Conservation (phyloP, 1,140 invertebrate genomes). For the Nasonia longicornis region DNA sequence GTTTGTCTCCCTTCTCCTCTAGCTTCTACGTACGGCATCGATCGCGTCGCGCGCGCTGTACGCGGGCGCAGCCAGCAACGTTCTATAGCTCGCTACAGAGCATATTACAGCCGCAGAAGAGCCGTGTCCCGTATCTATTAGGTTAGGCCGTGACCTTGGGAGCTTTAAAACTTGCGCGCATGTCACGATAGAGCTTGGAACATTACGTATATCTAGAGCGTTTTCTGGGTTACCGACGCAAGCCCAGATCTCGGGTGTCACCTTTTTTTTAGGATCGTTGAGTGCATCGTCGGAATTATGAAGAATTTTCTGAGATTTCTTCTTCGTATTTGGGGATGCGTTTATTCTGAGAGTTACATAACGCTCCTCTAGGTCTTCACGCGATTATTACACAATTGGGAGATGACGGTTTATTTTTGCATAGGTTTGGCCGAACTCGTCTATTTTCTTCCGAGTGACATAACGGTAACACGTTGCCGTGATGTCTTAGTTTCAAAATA, state of each 20-base stretch:
- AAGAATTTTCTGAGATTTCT: too few relatives aligned
- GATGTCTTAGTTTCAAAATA: too few relatives aligned
- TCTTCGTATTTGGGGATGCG: too few relatives aligned
- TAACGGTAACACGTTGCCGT: background rate
- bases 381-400: background rate
- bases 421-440: background rate
- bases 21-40: background rate
- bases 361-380: background rate
- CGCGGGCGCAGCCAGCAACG: background rate
- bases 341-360: background rate
- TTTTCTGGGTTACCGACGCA: slow-evolving; percentile 37
- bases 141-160: slow-evolving; percentile 45
- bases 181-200: slow-evolving; percentile 24
- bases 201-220: slow-evolving; percentile 11
- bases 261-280: background rate
- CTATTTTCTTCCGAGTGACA: background rate
- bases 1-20: background rate
- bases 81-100: background rate
- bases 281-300: too few relatives aligned
- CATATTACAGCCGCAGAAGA: background rate
- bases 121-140: slow-evolving; percentile 16
- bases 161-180: slow-evolving; percentile 26
- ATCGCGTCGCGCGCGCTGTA: slow-evolving; percentile 3
- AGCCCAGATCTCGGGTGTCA: background rate
- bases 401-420: background rate